A percentile compares a stretch with the other conserved stretches of the same genome.
Conservation (phyloP, 2,113 vertebrate species). For the Tricholaema leucomelas region DNA sequence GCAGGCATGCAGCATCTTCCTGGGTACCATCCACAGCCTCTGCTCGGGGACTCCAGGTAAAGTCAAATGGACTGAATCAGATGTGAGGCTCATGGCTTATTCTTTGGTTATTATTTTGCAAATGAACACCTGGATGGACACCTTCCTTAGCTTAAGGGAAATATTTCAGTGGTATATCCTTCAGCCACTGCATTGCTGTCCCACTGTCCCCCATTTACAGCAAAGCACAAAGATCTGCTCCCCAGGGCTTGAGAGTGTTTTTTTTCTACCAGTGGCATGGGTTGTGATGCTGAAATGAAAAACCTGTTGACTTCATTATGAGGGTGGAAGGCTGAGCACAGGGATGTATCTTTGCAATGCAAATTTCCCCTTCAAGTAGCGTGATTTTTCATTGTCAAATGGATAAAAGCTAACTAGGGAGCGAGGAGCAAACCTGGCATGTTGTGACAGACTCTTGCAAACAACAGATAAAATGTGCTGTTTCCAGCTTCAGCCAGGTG, state of each 20-base stretch:
- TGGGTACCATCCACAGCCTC: not conserved
- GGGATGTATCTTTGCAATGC: slow-evolving; percentile 44
- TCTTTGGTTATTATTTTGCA: slow-evolving; percentile 53
- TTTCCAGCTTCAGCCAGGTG: slow-evolving; percentile 2
- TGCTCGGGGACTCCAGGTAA: slow-evolving; percentile 52
- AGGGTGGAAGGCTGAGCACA: slow-evolving; percentile 4
- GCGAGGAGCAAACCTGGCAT: slow-evolving; percentile 1
- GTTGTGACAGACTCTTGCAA: slow-evolving; percentile 21
- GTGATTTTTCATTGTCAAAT: not conserved
- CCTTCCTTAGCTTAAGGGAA: slow-evolving; percentile 50
- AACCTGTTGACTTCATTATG: not conserved
- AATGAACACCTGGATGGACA: slow-evolving; percentile 38
- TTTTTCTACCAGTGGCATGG: not conserved
- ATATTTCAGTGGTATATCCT: slow-evolving; percentile 38
- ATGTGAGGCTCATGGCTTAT: slow-evolving; percentile 3
- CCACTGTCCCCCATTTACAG: not conserved
- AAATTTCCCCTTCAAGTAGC: slow-evolving; percentile 16
- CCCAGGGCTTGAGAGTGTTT: not conserved
- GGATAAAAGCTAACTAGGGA: slow-evolving; percentile 21
- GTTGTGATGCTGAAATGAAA: slow-evolving; percentile 8
- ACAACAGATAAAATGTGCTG: not conserved
- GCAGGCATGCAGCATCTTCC: not conserved
- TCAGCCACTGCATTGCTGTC: not conserved
- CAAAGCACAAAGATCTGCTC: not conserved
- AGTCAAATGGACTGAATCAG: not conserved